A percentile compares a stretch with the other conserved stretches of the same genome.
Conservation (phyloP, 2,113 vertebrate genomes). For the Lethenteron camtschaticum region DNA sequence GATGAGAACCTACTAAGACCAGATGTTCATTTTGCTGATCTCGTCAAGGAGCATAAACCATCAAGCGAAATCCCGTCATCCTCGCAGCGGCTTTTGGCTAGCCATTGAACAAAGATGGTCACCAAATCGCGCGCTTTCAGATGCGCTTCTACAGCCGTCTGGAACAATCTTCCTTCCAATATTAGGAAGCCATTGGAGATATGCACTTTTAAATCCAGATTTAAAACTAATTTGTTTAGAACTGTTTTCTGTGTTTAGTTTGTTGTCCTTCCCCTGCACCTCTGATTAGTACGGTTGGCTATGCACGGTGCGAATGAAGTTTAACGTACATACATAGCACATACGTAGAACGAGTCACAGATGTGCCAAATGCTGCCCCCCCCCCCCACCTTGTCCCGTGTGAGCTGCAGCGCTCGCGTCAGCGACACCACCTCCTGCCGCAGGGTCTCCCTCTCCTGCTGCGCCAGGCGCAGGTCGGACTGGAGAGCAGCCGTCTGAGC, state of each 20-base stretch:
- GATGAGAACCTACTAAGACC: too few species aligned
- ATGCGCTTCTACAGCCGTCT: too few species aligned
- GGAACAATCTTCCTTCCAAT: neutral
- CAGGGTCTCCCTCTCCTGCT: slow-evolving; percentile 51
- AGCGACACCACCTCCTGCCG: slow-evolving; percentile 41
- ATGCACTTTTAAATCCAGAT: neutral
- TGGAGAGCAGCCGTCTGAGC: slow-evolving; percentile 34
- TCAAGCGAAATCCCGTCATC: too few species aligned
- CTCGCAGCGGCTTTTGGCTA: too few species aligned
- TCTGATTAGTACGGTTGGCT: neutral
- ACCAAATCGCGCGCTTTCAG: too few species aligned
- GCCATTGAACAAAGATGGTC: too few species aligned
- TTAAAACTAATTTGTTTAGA: neutral
- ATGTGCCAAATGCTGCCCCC: neutral
- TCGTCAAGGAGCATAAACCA: too few species aligned
- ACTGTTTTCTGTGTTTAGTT: neutral
- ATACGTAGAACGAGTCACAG: neutral
- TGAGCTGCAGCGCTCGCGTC: slow-evolving; percentile 38
- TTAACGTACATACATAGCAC: neutral
- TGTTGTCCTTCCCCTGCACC: neutral
- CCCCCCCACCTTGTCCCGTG: slow-evolving; percentile 42
- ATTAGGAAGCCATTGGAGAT: neutral
- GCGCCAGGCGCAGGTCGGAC: slow-evolving; percentile 29
- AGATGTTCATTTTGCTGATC: too few species aligned
- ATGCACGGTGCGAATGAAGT: neutral